Evolutionary conservation across 2,888 invertebrate species (phyloP).

Genomic region (Lamellibrachia columna): DNA sequence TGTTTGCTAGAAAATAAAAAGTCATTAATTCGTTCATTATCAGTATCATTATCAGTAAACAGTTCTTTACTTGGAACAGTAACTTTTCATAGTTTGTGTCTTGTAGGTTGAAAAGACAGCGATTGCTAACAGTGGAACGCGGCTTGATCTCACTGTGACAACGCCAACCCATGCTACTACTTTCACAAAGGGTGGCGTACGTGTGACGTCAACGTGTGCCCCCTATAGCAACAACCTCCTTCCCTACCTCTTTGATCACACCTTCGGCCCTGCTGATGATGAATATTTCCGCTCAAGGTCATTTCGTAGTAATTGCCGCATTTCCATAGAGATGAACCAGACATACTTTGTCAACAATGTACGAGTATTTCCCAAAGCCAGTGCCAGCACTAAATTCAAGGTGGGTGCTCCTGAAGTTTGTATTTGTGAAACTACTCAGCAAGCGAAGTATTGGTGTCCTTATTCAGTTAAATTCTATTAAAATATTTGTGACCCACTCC

Average conservation of each 20-base stretch:
- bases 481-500: too few relatives aligned
- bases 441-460: not conserved
- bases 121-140: not conserved
- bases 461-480: not conserved
- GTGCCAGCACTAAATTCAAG: constrained; percentile 46
- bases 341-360: constrained; percentile 46
- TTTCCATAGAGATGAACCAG: constrained; percentile 43
- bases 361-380: constrained; percentile 43
- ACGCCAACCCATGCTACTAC: constrained; percentile 26
- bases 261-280: not conserved
- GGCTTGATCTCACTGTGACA: constrained; percentile 13
- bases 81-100: not conserved
- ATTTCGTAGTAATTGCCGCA: constrained; percentile 32
- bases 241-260: constrained; percentile 26
- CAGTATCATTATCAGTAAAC: not conserved
- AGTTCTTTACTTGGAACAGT: not conserved
- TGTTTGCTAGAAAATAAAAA: too few relatives aligned
- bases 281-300: constrained; percentile 31
- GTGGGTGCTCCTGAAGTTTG: constrained; percentile 34
- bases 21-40: too few relatives aligned
- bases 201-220: constrained; percentile 20
- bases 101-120: constrained; percentile 17
- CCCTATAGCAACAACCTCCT: not conserved
- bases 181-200: constrained; percentile 13
- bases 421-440: not conserved